phyloP scores from a whole-genome alignment of 2,113 vertebrate species.

The Bagarius yarrelli region DNA sequence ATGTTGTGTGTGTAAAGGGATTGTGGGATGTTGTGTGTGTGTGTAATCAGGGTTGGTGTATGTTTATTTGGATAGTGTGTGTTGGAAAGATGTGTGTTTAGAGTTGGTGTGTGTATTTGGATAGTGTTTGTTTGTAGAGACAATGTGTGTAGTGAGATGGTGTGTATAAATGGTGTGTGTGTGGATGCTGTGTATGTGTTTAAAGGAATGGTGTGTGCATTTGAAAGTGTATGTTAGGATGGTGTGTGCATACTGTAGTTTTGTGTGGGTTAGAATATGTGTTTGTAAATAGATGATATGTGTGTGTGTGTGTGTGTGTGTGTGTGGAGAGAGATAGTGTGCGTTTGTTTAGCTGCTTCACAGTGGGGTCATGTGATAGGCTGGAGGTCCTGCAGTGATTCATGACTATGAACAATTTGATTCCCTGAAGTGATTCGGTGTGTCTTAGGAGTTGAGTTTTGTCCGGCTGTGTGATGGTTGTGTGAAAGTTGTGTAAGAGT shows the following conservation, averaged over 20 bases:
- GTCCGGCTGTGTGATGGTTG: neutral
- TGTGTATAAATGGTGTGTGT: neutral
- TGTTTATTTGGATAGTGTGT: too few relatives aligned
- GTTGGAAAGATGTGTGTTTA: neutral
- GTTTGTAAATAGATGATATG: neutral
- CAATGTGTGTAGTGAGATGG: neutral
- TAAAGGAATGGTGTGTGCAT: too few relatives aligned
- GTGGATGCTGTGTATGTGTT: neutral
- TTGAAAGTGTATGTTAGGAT: too few relatives aligned
- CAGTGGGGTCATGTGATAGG: slow-evolving; percentile 40
- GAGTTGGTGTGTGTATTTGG: neutral
- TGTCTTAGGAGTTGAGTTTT: slow-evolving; percentile 52
- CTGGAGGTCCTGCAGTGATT: slow-evolving; percentile 66
- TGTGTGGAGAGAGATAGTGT: neutral
- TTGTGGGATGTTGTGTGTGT: neutral
- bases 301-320: too few relatives aligned
- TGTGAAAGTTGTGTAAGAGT: too few relatives aligned
- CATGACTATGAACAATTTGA: slow-evolving; percentile 67
- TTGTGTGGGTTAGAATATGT: too few relatives aligned
- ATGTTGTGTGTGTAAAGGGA: neutral
- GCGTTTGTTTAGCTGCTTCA: slow-evolving; percentile 32
- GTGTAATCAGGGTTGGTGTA: neutral
- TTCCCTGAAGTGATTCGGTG: slow-evolving; percentile 65
- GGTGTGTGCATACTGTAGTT: too few relatives aligned
- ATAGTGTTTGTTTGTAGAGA: neutral